Percentiles rank a stretch among this genome's conserved stretches.
These are phyloP conservation scores for Octopus bimaculoides DNA, from an alignment of 1,140 invertebrate species.

Conservation along the genomic window DNA sequence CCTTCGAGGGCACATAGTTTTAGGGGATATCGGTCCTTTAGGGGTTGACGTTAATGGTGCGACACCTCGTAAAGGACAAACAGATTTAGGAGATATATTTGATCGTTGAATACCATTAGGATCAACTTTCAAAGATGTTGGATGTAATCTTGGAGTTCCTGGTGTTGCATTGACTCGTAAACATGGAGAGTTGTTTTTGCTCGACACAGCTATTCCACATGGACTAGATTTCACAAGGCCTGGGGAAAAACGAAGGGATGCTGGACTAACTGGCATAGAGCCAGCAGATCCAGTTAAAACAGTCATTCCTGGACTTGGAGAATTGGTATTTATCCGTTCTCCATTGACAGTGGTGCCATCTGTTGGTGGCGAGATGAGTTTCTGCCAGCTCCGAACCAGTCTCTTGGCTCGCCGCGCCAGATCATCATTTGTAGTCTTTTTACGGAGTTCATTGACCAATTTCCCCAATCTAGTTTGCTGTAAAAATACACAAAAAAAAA, in stretches of 20 bases:
- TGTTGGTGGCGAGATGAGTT: conserved; percentile 63
- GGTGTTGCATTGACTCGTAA: conserved; percentile 1
- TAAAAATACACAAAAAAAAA: conserved; percentile 37
- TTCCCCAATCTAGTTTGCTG: conserved; percentile 86
- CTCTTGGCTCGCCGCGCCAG: conserved; percentile 86
- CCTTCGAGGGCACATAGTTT: conserved; percentile 5
- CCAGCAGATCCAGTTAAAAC: not conserved
- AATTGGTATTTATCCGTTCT: conserved; percentile 10
- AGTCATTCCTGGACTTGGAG: conserved; percentile 5
- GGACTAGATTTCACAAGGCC: not conserved
- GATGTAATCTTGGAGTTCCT: not conserved
- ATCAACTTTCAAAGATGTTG: conserved; percentile 4
- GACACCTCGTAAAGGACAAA: not conserved
- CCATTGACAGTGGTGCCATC: conserved; percentile 28
- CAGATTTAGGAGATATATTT: not conserved
- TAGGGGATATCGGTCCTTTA: not conserved
- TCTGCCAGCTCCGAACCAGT: conserved; percentile 86
- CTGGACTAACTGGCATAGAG: conserved; percentile 8
- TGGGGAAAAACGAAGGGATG: conserved; percentile 8
- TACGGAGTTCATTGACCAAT: conserved; percentile 85
- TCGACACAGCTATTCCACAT: not conserved
- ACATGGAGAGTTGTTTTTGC: conserved; percentile 5
- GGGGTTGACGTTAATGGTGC: not conserved
- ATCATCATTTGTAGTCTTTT: conserved; percentile 73
- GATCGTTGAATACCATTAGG: conserved; percentile 11